These are phyloP conservation scores for Plutella xylostella DNA, from an alignment of 2,888 invertebrate species.

Conservation along the genomic window DNA sequence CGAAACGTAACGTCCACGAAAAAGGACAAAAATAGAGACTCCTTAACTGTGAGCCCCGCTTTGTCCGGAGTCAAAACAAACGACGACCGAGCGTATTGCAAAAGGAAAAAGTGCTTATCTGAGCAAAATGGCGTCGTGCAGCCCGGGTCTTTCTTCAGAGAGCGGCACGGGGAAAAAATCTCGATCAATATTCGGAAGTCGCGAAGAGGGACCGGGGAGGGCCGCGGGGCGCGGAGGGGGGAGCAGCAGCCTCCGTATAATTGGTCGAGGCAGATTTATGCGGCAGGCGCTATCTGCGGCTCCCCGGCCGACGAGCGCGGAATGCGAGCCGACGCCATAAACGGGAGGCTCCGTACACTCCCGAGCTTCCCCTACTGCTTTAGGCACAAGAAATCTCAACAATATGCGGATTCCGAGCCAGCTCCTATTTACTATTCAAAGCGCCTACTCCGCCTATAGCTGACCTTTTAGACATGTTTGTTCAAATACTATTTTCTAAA, in stretches of 20 bases:
- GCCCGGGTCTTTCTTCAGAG: constrained; percentile 33
- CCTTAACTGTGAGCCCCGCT: too few species aligned
- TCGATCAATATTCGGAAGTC: constrained; percentile 56
- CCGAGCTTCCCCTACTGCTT: not conserved
- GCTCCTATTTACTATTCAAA: too few species aligned
- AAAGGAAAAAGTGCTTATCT: constrained; percentile 50
- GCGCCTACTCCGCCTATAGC: too few species aligned
- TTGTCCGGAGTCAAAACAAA: constrained; percentile 11
- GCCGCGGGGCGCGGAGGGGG: constrained; percentile 24
- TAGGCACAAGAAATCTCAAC: not conserved
- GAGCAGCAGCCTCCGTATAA: constrained; percentile 40
- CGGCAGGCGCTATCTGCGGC: constrained; percentile 34
- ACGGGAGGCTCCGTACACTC: constrained; percentile 1
- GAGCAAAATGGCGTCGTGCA: constrained; percentile 43
- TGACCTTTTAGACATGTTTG: too few species aligned
- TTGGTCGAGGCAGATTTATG: constrained; percentile 51
- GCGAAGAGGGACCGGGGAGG: constrained; percentile 5
- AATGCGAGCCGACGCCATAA: constrained; percentile 19
- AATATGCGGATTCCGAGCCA: too few species aligned
- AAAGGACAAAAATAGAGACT: not conserved
- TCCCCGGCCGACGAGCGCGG: constrained; percentile 24
- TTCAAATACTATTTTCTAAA: too few species aligned
- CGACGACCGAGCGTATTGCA: constrained; percentile 16
- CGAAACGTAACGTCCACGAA: not conserved
- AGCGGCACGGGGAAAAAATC: constrained; percentile 35